Base-by-base conservation (phyloP, 1,140 invertebrate genomes). In the Drosophila leontia region DNA sequence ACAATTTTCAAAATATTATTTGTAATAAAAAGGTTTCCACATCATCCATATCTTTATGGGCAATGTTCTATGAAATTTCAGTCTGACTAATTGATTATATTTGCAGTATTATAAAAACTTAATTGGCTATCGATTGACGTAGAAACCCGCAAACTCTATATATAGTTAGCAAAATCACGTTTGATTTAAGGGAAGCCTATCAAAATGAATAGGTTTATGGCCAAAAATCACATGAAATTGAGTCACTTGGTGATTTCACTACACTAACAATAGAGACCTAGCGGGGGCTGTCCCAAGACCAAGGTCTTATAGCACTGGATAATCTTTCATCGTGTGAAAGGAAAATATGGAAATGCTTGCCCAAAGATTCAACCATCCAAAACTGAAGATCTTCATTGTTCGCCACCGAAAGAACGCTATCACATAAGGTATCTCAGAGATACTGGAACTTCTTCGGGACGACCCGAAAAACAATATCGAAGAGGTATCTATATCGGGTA, bases 391-490 rank as follows among this genome's bases (percentile, higher is more conserved):
- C 35, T 58, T 39, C 51, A 59, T 29, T 70, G 69, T 55, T 45
- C 11, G 23, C n/a, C 32, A 7, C 9, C 39, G 4, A 8, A 15
- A 15, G 12, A 48, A 48, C 45, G 32, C 13, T 7, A 57, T 11
- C 19, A 63, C 39, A 26, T 37, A 55, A 77, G 8, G 47, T 77
- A 77, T 76, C 62, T 76, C 29, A 6, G 47, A 58, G 75, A 68
- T 77, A 76, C 55, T 42, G 32, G 32, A 8, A 41, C 9, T 13
- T 42, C 34, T 58, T 39, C n/a, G 47, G 48, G 48, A 42, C 80
- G 71, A 86, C 80, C 80, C 80, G 67, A 57, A 86, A 69, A 85
- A 75, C 51, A 75, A 78, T 80, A 84, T 85, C 50, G 42, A 7
- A 61, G 55, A 81, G 80, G 68, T 87, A 88, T 69, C 83, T 50